These are phyloP conservation scores for Passer montanus DNA, from an alignment of 2,113 vertebrate genomes.

Conservation along the genomic window DNA sequence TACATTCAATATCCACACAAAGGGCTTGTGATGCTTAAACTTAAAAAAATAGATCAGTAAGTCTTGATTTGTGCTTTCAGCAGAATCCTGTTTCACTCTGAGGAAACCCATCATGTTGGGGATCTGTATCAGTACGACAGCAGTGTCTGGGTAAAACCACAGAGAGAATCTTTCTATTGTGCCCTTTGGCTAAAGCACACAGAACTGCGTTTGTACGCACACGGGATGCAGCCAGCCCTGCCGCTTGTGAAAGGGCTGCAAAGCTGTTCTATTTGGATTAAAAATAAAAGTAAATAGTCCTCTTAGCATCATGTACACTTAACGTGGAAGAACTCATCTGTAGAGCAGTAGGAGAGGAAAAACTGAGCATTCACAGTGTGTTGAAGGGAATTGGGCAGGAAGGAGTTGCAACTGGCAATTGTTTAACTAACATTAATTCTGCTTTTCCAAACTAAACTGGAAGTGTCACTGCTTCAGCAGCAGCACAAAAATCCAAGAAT, in stretches of 20 bases:
- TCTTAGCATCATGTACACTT: not conserved
- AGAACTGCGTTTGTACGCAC: not conserved
- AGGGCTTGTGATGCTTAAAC: not conserved
- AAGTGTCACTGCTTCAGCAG: not conserved
- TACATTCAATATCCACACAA: not conserved
- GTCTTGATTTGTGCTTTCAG: not conserved
- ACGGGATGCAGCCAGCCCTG: not conserved
- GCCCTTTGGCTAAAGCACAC: not conserved
- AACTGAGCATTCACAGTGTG: not conserved
- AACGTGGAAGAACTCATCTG: not conserved
- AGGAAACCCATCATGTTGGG: not conserved
- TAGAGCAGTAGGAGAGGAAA: not conserved
- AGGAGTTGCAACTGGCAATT: not conserved
- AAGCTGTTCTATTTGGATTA: conserved; percentile 33
- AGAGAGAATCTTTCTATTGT: not conserved
- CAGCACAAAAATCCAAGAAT: not conserved
- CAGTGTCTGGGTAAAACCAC: not conserved
- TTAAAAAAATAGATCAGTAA: not conserved
- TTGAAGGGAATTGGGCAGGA: not conserved
- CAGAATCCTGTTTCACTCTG: not conserved
- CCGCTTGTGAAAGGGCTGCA: not conserved
- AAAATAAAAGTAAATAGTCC: conserved; percentile 11
- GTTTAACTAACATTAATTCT: not conserved
- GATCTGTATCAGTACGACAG: not conserved
- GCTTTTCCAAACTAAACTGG: not conserved